Evolutionary conservation across 2,113 vertebrate species (phyloP), one percentile per base, ranked within the genome.

Genomic region (Megaleporinus macrocephalus): DNA sequence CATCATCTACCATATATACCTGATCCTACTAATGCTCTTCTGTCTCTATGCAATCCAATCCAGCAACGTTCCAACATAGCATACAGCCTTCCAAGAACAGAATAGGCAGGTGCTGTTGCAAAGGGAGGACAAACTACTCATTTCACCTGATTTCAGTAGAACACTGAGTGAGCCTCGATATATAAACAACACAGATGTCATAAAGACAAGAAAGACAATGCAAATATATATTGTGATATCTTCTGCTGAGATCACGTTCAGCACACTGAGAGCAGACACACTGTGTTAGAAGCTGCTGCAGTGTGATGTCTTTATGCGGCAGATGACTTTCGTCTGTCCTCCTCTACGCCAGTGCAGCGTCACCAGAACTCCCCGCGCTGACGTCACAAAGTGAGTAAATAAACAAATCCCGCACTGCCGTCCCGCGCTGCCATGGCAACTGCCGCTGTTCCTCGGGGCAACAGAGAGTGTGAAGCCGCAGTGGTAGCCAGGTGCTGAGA

Each of bases 381-480:
- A 78, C 81, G 63, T 85, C 73, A 85, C 62, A 76, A 74, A 70
- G 29, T 16, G 24, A 75, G 49, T 74, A 83, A 85, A 85, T 87
- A 80, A 83, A 78, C 78, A 87, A 69, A 51, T 74, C 70, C 69
- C 24, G 22, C 44, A 82, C 51, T 16, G 73, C 63, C 33, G n/a
- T n/a, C 18, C 59, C 57, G 59, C 16, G 81, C 59, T 85, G 24
- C 83, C 81, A 83, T 87, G 78, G 81, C 78, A 87, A 87, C 83
- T 0, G 74, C 62, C 29, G 41, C 81, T 9, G 83, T 81, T 82
- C 62, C 76, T 78, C 55, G 4, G n/a, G 78, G 85, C 82, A 69
- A 81, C 85, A 1, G 78, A 72, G 81, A 71, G 79, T 83, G 51
- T 74, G 78, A 86, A 80, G 83, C 41, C 70, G 61, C 30, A 65